Evolutionary conservation across 1,140 invertebrate genomes (phyloP), one percentile per base, ranked within the genome.

Genomic region (Cheumatopsyche charites): DNA sequence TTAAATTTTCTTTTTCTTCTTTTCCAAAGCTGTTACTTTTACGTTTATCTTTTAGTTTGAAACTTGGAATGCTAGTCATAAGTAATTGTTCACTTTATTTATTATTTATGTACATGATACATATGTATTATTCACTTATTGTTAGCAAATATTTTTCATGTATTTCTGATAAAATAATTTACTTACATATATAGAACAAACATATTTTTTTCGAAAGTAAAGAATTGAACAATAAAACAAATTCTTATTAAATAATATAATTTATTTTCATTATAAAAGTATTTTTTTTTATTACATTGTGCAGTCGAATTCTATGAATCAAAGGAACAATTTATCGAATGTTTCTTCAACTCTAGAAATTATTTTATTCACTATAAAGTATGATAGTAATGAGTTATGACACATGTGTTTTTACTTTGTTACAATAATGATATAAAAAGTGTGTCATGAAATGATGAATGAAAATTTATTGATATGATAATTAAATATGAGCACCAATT

Each of bases 401-500:
- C 19, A 58, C 17, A 25, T 58, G 55, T 21, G 9, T 25, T 58
- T n/a, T 58, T 58, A 58, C 13, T 47, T 36, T 36, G 29, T 36
- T 36, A 36, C 29, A 36, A 36, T 36, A 36, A 58, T 58, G 23
- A 21, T 58, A 58, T 58, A 58, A 58, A 58, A 58, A 58, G 29
- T 25, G 23, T 58, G 17, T 25, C 55, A 26, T 25, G 23, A 21
- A 12, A 13, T 58, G 55, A 58, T 58, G 21, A 23, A 58, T 58
- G 55, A 58, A 5, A 58, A 23, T 58, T 43, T 66, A 36, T 66
- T 68, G 66, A 68, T 68, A 68, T 68, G 66, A 68, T 55, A 55
- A 52, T 29, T n/a, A 26, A 55, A 52, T 68, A 43, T 55, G 66
- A 68, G 66, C 66, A 68, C 66, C 66, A 68, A 68, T 68, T 68